phyloP scores from a whole-genome alignment of 2,113 vertebrate species.

The Pygathrix nemaeus region DNA sequence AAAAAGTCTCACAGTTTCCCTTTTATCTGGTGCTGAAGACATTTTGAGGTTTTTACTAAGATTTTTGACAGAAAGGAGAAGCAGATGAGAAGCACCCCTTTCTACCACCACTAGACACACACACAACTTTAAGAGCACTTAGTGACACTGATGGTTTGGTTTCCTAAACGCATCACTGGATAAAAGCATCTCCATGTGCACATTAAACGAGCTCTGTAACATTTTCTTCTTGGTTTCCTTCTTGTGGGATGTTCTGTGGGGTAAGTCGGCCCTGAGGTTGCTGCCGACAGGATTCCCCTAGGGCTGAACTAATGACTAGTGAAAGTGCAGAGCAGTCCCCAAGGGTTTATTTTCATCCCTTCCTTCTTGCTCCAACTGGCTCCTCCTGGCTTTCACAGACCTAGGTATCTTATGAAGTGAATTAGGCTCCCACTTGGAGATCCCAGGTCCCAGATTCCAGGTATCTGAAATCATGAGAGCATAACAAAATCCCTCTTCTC shows the following conservation, averaged over 20 bases:
- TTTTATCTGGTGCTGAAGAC: neutral
- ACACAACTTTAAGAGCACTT: neutral
- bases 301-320: neutral
- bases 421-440: neutral
- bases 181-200: neutral
- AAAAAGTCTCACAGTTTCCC: neutral
- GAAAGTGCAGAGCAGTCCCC: neutral
- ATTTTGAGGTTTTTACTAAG: neutral
- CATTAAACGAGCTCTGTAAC: rapidly evolving
- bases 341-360: neutral
- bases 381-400: neutral
- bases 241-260: neutral
- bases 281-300: neutral
- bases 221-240: neutral
- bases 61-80: neutral
- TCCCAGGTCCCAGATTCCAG: neutral
- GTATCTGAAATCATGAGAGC: neutral
- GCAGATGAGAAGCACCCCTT: neutral
- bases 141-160: neutral
- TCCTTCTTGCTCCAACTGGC: neutral
- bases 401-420: neutral
- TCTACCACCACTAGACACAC: too few relatives aligned
- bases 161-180: neutral
- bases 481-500: neutral
- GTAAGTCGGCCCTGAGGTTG: neutral